Base-by-base conservation (phyloP, 2,113 vertebrate genomes). In the Nerophis lumbriciformis region DNA sequence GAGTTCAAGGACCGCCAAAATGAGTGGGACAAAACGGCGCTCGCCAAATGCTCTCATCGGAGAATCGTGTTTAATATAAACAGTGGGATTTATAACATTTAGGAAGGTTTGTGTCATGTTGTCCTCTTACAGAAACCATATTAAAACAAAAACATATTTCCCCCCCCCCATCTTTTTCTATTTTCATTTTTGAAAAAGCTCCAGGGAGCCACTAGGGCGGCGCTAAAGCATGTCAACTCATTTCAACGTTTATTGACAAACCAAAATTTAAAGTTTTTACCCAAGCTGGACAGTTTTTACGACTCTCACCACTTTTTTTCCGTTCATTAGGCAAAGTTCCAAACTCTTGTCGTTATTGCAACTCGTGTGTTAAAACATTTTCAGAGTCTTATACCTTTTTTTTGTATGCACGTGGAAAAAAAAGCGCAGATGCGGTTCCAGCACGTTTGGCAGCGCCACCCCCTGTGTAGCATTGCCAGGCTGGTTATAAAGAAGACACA, bases 401-500 rank as follows among this genome's bases (percentile, higher is more conserved):
- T 51, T 21, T 42, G 4, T 42, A 10, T 9, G 16, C 16, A 19
- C 1, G 12, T 12, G 50, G 12, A 28, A 28, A 28, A 28, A 28
- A 28, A 35, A 14, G 51, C 6, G 11, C 51, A 53, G 21, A 35
- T 53, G 51, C 35, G 35, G 19, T 53, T 53, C 35, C 28, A 36
- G 51, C 21, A 53, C 21, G 6, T 14, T 53, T 53, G 51, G 51
- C 28, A 53, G 35, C 35, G 51, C 50, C 4, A 35, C 51, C 35
- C 35, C 21, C 35, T 14, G 28, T 53, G 21, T 13, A 28, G 28
- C 12, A 15, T 8, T 15, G 39, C 39, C 39, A 73, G 53, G 59
- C n/a, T 21, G 16, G 16, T 54, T 42, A 42, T 8, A 42, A 42
- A 65, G n/a, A 57, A 4, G 15, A 59, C 53, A 66, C 48, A 50